phyloP scores from a whole-genome alignment of 2,888 invertebrate species.

The Orthosia gothica region DNA sequence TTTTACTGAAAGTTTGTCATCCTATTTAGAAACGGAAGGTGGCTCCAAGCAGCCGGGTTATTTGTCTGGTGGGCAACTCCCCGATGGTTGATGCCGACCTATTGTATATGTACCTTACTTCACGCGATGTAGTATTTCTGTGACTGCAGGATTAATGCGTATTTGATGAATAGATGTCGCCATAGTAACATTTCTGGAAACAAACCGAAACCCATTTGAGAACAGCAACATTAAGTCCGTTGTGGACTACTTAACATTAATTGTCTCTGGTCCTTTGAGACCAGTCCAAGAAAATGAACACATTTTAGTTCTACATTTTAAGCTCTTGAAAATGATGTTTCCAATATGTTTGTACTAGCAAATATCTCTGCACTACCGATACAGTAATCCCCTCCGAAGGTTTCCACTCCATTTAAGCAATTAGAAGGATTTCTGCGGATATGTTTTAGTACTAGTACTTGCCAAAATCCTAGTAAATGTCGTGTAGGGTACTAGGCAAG shows the following conservation, averaged over 20 bases:
- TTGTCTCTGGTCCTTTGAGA: conserved; percentile 12
- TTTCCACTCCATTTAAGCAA: conserved; percentile 22
- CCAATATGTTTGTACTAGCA: conserved; percentile 6
- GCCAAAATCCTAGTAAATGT: conserved; percentile 22
- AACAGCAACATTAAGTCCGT: conserved; percentile 1
- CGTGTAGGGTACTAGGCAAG: conserved; percentile 4
- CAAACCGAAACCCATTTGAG: conserved; percentile 3
- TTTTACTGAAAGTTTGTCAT: no score
- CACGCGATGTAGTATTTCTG: neutral
- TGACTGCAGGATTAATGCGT: neutral
- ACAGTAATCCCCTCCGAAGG: conserved; percentile 35
- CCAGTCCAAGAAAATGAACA: conserved; percentile 20
- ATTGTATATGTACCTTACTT: neutral
- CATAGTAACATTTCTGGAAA: neutral
- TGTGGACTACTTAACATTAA: conserved; percentile 31
- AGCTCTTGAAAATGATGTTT: conserved; percentile 24
- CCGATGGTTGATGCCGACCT: neutral
- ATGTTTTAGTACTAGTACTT: conserved; percentile 24
- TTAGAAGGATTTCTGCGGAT: conserved; percentile 31
- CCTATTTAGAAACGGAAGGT: no score
- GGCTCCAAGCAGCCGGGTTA: no score
- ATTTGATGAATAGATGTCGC: neutral
- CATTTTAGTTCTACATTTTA: conserved; percentile 4
- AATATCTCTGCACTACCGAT: conserved; percentile 2
- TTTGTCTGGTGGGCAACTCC: no score